A percentile compares a stretch with the other conserved stretches of the same genome.
These are phyloP conservation scores for Agonopterix heracliana DNA, from an alignment of 2,888 invertebrate species.

Conservation along the genomic window DNA sequence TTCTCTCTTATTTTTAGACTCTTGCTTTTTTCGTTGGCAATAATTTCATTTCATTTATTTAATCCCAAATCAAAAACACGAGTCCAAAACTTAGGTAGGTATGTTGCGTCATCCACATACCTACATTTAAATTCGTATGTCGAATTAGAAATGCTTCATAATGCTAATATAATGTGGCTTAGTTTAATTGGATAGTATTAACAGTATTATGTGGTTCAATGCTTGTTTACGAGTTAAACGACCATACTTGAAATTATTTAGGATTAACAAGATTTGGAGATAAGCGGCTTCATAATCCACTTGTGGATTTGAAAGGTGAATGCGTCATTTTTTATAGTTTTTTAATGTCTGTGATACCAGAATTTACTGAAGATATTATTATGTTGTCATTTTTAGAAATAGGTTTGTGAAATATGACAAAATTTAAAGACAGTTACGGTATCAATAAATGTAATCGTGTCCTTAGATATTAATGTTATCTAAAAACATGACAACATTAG, in stretches of 20 bases:
- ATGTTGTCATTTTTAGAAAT: too few relatives aligned
- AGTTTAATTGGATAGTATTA: constrained; percentile 10
- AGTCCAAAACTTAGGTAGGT: neutral
- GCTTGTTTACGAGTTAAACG: constrained; percentile 3
- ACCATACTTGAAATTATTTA: constrained; percentile 3
- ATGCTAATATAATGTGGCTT: constrained; percentile 3
- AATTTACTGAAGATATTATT: too few relatives aligned
- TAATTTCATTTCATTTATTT: neutral
- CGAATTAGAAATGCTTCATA: neutral
- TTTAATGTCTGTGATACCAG: neutral
- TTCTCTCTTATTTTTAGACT: neutral
- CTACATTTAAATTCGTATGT: too few relatives aligned
- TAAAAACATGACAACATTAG: too few relatives aligned
- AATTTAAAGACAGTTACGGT: too few relatives aligned
- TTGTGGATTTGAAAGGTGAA: neutral
- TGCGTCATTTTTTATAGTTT: neutral
- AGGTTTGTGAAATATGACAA: too few relatives aligned
- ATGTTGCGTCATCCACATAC: too few relatives aligned
- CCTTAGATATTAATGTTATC: too few relatives aligned
- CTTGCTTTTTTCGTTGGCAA: neutral
- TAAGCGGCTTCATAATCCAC: neutral
- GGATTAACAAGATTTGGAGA: constrained; percentile 4
- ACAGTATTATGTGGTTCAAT: constrained; percentile 6
- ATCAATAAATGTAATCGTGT: too few relatives aligned
- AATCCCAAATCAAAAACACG: neutral